Evolutionary conservation across 1,140 invertebrate species (phyloP).

Genomic region (Neotoxoptera formosana): DNA sequence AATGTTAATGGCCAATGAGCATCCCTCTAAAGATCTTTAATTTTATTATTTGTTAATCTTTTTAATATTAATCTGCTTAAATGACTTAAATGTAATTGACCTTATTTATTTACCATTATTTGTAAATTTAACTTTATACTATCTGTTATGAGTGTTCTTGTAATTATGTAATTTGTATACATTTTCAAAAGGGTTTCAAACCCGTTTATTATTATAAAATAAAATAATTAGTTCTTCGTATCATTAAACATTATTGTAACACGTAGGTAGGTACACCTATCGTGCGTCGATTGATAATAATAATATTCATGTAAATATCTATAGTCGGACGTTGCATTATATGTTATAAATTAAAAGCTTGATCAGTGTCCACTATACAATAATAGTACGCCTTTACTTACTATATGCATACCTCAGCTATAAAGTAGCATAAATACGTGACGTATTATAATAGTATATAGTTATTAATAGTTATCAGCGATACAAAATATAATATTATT

Average conservation of each 20-base stretch:
- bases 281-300: neutral
- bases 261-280: neutral
- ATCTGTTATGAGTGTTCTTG: too few relatives aligned
- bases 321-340: neutral
- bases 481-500: too few relatives aligned
- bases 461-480: neutral
- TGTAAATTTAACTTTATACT: too few relatives aligned
- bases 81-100: too few relatives aligned
- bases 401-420: neutral
- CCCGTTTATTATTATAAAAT: too few relatives aligned
- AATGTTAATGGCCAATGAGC: too few relatives aligned
- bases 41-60: too few relatives aligned
- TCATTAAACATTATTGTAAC: neutral
- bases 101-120: too few relatives aligned
- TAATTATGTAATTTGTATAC: too few relatives aligned
- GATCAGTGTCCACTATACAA: neutral
- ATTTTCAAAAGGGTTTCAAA: too few relatives aligned
- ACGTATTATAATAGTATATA: neutral
- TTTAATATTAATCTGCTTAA: too few relatives aligned
- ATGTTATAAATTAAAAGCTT: neutral
- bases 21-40: too few relatives aligned
- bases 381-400: neutral
- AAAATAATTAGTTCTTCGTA: neutral
- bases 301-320: constrained; percentile 4
- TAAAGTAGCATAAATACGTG: neutral